Evolutionary conservation across 2,113 vertebrate genomes (phyloP), one percentile per base, ranked within the genome.

Genomic region (Helogale parvula): DNA sequence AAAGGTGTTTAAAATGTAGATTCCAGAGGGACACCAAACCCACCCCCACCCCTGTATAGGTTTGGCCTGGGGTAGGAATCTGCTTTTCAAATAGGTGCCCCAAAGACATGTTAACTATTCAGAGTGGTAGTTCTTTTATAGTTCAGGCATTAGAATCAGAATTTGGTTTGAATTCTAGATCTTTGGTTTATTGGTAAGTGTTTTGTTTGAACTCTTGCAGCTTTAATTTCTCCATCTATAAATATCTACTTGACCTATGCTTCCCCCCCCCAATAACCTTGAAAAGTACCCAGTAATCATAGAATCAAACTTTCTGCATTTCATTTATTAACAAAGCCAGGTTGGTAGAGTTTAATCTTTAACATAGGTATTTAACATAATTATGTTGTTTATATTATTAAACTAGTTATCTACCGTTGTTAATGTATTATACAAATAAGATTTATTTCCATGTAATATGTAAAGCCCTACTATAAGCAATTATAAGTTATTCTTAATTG

Each of bases 401-500:
- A 90, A 94, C 65, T 31, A 93, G 33, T 84, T 95, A 81, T 54
- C 74, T 6, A 47, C 69, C 23, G 84, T 92, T 90, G 50, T 92
- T 93, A 87, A 83, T 52, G 14, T 93, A 25, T 96, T 96, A 35
- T 29, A 93, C 87, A 94, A 97, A 38, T 84, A 25, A 82, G 14
- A 57, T 93, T 84, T 91, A 72, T 96, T 97, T 82, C 29, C 38
- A 86, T 94, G 54, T 95, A 79, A 66, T 74, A 69, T 97, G 9
- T 97, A 85, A 96, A 94, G 74, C 57, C 25, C 25, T 76, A 33
- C 21, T 79, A 16, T 71, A 91, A 96, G 52, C 41, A 68, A 74
- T 96, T 94, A 85, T 82, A 93, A 69, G 19, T 95, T 88, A 96
- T 90, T 98, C 31, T 89, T 81, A 80, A 81, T 95, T 95, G 23